These are phyloP conservation scores for Nebria brevicollis DNA, from an alignment of 2,888 invertebrate species.

Conservation along the genomic window DNA sequence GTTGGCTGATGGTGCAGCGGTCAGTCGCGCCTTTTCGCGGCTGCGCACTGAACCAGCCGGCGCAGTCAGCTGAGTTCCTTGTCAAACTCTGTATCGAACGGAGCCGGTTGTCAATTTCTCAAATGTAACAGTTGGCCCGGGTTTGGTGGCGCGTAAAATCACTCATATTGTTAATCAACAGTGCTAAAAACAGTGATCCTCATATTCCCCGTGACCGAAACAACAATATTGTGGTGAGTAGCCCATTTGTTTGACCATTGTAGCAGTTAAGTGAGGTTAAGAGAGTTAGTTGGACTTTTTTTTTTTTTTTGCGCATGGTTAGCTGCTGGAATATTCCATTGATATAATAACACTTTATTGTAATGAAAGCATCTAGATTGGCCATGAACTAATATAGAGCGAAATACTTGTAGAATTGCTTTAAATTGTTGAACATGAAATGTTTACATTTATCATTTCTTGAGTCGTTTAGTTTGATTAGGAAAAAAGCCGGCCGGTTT, in stretches of 20 bases:
- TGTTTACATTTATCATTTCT: constrained; percentile 12
- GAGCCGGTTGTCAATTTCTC: constrained; percentile 51
- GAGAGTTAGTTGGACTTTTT: constrained; percentile 49
- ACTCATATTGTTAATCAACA: constrained; percentile 48
- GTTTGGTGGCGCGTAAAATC: constrained; percentile 49
- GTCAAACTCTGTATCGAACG: constrained; percentile 60
- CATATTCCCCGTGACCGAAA: constrained; percentile 34
- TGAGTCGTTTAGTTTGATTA: constrained; percentile 25
- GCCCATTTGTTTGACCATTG: constrained; percentile 34
- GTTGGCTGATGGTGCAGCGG: constrained; percentile 30
- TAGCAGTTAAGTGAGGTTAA: constrained; percentile 56
- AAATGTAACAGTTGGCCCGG: constrained; percentile 51
- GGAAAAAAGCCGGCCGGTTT: constrained; percentile 59
- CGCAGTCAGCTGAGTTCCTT: constrained; percentile 61
- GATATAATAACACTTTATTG: constrained; percentile 47
- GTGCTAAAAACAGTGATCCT: constrained; percentile 40
- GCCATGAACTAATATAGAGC: constrained; percentile 27
- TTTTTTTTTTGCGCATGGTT: constrained; percentile 56
- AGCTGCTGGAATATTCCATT: constrained; percentile 56
- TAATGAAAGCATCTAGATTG: constrained; percentile 37
- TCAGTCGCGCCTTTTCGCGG: constrained; percentile 41
- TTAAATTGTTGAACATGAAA: neutral
- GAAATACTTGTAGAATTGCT: constrained; percentile 19
- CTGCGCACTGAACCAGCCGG: constrained; percentile 38
- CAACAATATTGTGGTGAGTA: constrained; percentile 49